Evolutionary conservation across 2,113 vertebrate genomes (phyloP), one percentile per base, ranked within the genome.

Genomic region (Rousettus leschenaultii): DNA sequence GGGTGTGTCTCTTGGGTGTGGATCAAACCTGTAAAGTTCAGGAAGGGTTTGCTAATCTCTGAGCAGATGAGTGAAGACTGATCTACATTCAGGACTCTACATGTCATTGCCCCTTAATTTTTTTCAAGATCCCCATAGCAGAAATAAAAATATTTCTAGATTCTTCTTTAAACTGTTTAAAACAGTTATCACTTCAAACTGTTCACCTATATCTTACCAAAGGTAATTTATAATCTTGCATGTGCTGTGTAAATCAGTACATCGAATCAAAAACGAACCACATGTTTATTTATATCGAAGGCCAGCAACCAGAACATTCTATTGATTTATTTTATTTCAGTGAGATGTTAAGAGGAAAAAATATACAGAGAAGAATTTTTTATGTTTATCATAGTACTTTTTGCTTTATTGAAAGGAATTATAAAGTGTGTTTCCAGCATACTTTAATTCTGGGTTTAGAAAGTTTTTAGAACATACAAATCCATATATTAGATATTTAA

Each of bases 1-100:
- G 88, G 96, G 95, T 89, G 91, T 93, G 91, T 87, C 74, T 83
- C 30, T 65, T 91, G 83, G 97, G 86, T 82, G 71, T 68, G 77
- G 71, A 43, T 86, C 68, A 83, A 83, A 24, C 26, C 70, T 65
- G 16, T 89, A 51, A 93, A 86, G 24, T 85, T 93, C 79, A 40
- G 40, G 38, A 65, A 84, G 57, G 68, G 95, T 95, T 91, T 95
- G n/a, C 89, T 95, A 85, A 90, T 92, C 84, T 92, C 80, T 40
- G 22, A 95, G 70, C 70, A 92, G 59, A 68, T 97, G 75, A 48
- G 11, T 48, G 30, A 86, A 84, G 68, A 61, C 51, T 74, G 45
- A 88, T 65, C 38, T 66, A 4, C 13, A 48, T 84, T 93, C 38
- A 77, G 55, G 40, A 63, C 51, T 92, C 92, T 16, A 38, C 9